phyloP scores from a whole-genome alignment of 2,888 invertebrate genomes.

The Galerucella nymphaeae region DNA sequence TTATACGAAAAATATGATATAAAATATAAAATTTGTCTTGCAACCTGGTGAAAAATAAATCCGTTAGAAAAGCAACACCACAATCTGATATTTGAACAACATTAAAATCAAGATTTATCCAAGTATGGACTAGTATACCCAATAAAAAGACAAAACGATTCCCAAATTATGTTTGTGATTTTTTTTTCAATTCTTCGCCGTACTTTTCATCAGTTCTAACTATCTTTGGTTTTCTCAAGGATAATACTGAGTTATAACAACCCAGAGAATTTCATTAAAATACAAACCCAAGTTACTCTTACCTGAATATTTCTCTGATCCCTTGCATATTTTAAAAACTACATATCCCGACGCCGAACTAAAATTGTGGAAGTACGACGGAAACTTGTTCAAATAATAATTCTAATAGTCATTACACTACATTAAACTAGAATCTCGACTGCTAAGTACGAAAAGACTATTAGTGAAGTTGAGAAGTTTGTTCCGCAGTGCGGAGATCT shows the following conservation, averaged over 20 bases:
- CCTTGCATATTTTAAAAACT: conserved; percentile 28
- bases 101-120: too few species aligned
- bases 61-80: too few species aligned
- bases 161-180: too few species aligned
- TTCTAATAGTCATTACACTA: conserved; percentile 44
- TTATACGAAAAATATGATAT: too few species aligned
- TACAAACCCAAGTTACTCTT: neutral
- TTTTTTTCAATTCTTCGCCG: too few species aligned
- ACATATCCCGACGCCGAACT: conserved; percentile 10
- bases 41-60: too few species aligned
- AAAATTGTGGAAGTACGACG: conserved; percentile 32
- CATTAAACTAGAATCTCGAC: conserved; percentile 45
- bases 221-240: too few species aligned
- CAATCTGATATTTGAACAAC: too few species aligned
- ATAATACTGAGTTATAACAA: neutral
- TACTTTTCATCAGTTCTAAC: too few species aligned
- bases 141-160: too few species aligned
- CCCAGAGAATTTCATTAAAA: neutral
- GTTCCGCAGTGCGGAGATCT: conserved; percentile 41
- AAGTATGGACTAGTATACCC: too few species aligned
- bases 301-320: conserved; percentile 11
- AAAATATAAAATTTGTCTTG: too few species aligned
- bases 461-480: conserved; percentile 45
- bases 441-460: conserved; percentile 45
- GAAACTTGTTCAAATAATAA: conserved; percentile 45